Evolutionary conservation across 2,797 vertebrate species (phyloP), one percentile per base, ranked within the genome.

Genomic region (Percopsis omiscomaycus): DNA sequence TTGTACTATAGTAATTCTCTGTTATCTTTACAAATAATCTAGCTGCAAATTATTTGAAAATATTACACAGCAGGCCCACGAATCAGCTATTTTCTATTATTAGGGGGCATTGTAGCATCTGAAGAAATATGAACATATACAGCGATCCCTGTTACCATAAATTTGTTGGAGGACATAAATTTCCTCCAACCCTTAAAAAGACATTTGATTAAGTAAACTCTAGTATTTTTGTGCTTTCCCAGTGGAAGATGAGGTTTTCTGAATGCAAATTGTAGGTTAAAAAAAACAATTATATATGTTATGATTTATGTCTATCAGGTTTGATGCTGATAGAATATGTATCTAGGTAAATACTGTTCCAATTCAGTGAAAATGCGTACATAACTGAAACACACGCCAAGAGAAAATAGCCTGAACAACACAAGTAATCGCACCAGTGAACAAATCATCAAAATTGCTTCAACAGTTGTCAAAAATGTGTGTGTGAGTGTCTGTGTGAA

Each of bases 291-390:
- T 14, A 47, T 62, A 66, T 60, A 66, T 10, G 37, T 6, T 42
- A 42, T 42, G 37, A 6, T 2, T 42, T 42, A 42, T 42, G 30
- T 57, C 55, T 42, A n/a, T 57, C n/a, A 57, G 88, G 91, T 15
- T 56, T 86, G 78, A 89, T 88, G 77, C 81, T 77, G 83, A 89
- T 84, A 82, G 79, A 76, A 70, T 75, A 84, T 74, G 60, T 57
- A 77, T 52, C 60, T 74, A 52, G 64, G 68, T 64, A 81, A 86
- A 91, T 77, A 89, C 87, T 85, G 69, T 72, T 60, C 51, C 61
- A 81, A 71, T 87, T 91, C 59, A 55, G 71, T 84, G 82, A 77
- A 59, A 64, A 71, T 77, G 62, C 64, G 65, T 66, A 62, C 50
- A 45, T 61, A 45, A 69, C 69, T 64, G 62, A 81, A 82, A 66